phyloP scores from a whole-genome alignment of 2,113 vertebrate genomes.

The Neoarius graeffei region DNA sequence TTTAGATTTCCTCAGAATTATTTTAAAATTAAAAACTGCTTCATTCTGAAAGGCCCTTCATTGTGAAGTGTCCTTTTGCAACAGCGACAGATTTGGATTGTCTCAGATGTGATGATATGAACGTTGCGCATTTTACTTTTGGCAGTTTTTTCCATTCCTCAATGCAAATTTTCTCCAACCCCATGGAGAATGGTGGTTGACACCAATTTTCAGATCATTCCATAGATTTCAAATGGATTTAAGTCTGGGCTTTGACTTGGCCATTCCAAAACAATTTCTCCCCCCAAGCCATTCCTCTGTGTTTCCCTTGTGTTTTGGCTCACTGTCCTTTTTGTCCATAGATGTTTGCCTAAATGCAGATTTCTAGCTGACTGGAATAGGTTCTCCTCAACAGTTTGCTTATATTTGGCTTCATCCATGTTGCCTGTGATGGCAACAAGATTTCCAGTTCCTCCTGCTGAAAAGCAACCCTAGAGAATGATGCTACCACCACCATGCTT shows the following conservation, averaged over 20 bases:
- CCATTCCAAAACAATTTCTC: neutral
- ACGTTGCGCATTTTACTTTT: neutral
- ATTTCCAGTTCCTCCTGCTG: neutral
- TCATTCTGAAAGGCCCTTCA: neutral
- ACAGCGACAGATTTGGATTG: neutral
- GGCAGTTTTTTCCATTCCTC: neutral
- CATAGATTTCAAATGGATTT: neutral
- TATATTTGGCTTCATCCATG: neutral
- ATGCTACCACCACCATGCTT: too few relatives aligned
- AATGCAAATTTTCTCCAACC: neutral
- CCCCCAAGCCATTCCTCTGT: neutral
- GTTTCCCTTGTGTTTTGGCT: neutral
- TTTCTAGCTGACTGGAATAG: neutral
- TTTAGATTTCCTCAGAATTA: neutral
- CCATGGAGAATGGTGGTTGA: neutral
- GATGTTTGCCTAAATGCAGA: neutral
- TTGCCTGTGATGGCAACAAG: neutral
- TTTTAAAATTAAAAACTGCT: neutral
- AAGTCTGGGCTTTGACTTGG: neutral
- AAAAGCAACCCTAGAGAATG: too few relatives aligned
- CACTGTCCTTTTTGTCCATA: neutral
- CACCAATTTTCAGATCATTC: neutral
- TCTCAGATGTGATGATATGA: neutral
- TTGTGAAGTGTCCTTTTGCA: neutral
- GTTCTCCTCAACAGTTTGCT: neutral